phyloP scores from a whole-genome alignment of 2,113 vertebrate genomes.

The Notothenia coriiceps region DNA sequence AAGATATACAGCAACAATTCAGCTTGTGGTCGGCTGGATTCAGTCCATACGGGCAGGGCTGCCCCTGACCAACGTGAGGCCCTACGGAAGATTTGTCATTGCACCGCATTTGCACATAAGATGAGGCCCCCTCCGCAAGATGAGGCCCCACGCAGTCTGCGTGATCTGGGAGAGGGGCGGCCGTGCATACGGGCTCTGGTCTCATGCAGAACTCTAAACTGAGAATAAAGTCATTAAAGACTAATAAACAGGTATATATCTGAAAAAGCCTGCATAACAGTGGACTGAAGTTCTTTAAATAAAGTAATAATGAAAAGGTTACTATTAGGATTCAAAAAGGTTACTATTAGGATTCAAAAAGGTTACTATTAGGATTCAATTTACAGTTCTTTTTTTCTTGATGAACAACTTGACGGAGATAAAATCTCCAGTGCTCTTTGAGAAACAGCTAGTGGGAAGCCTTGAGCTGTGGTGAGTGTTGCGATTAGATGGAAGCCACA shows the following conservation, averaged over 20 bases:
- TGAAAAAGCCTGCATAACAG: background rate
- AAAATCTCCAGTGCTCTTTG: background rate
- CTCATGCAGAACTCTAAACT: background rate
- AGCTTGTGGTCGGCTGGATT: no score
- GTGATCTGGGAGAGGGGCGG: no score
- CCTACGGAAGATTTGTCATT: no score
- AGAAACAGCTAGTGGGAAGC: slow-evolving; percentile 8
- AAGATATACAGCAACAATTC: no score
- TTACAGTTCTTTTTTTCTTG: background rate
- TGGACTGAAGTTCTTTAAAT: background rate
- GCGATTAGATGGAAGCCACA: slow-evolving; percentile 53
- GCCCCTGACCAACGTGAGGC: no score
- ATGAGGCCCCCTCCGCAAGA: no score
- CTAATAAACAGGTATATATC: no score
- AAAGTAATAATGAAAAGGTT: background rate
- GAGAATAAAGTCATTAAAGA: background rate
- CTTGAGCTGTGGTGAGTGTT: slow-evolving; percentile 51
- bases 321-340: background rate
- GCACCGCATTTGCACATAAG: no score
- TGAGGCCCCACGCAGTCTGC: no score
- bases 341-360: background rate
- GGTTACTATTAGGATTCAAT: background rate
- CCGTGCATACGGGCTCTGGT: background rate
- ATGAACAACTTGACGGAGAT: background rate
- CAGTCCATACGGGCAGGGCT: background rate